Percentiles rank a stretch among this genome's conserved stretches.
These are phyloP conservation scores for Andricus curvator DNA, from an alignment of 2,888 invertebrate species.

Conservation along the genomic window DNA sequence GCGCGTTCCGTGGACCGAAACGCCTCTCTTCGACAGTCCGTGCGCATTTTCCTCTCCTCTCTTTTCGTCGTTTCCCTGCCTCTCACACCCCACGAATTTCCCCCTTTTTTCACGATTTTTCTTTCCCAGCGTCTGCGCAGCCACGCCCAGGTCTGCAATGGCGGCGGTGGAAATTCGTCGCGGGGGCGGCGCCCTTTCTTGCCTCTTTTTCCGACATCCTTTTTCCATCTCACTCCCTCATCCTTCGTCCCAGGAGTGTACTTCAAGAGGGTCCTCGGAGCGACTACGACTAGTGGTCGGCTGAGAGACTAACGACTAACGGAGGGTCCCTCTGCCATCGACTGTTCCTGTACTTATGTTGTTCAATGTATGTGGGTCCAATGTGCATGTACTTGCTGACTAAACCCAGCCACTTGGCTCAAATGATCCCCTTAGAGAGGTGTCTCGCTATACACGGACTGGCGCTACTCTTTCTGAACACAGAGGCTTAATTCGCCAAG, in stretches of 20 bases:
- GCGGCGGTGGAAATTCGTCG: constrained; percentile 71
- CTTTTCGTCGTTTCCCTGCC: constrained; percentile 46
- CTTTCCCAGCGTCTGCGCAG: constrained; percentile 75
- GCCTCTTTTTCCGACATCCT: constrained; percentile 45
- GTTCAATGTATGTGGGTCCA: neutral
- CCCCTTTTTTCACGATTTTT: constrained; percentile 65
- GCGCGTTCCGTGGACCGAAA: constrained; percentile 41
- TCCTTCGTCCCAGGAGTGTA: constrained; percentile 71
- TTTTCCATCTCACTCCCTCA: constrained; percentile 30
- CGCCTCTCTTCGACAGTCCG: constrained; percentile 60
- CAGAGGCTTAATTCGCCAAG: constrained; percentile 37
- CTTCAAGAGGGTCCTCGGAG: constrained; percentile 66
- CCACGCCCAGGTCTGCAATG: constrained; percentile 76
- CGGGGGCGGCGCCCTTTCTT: constrained; percentile 71
- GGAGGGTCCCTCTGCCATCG: neutral
- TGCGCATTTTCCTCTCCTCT: constrained; percentile 52
- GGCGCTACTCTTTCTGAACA: constrained; percentile 37
- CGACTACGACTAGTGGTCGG: constrained; percentile 27
- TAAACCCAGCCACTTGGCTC: constrained; percentile 45
- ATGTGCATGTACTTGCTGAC: constrained; percentile 25
- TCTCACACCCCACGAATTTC: constrained; percentile 54
- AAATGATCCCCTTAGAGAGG: constrained; percentile 47
- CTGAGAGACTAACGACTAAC: constrained; percentile 21
- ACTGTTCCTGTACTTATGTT: constrained; percentile 15
- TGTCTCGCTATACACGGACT: constrained; percentile 18